Conservation (phyloP, 2,797 vertebrate genomes). For the Trichosurus vulpecula region DNA sequence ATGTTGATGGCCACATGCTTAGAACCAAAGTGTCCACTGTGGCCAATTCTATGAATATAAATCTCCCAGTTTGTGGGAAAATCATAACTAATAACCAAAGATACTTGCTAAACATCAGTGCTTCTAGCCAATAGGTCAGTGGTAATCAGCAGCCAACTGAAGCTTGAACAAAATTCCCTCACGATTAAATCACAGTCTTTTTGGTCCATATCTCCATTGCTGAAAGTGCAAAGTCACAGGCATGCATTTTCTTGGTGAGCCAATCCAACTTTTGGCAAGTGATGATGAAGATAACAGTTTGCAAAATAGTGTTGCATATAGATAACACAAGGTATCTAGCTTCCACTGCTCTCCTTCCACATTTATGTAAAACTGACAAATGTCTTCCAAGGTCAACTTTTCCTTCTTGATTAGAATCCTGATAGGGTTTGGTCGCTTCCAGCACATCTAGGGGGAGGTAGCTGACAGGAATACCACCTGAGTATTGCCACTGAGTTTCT, state of each 20-base stretch:
- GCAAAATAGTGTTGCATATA: too few relatives aligned
- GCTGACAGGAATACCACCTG: slow-evolving; percentile 89
- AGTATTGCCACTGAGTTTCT: slow-evolving; percentile 84
- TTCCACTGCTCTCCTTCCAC: slow-evolving; percentile 91
- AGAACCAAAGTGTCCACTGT: slow-evolving; percentile 90
- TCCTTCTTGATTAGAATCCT: slow-evolving; percentile 91
- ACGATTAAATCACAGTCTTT: slow-evolving; percentile 91
- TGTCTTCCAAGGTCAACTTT: slow-evolving; percentile 83
- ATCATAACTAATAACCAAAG: too few relatives aligned
- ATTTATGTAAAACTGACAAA: too few relatives aligned
- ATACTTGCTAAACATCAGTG: slow-evolving; percentile 90
- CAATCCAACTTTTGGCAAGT: slow-evolving; percentile 91
- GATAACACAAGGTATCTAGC: slow-evolving; percentile 89
- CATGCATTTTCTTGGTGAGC: slow-evolving; percentile 92
- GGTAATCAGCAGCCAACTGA: slow-evolving; percentile 90
- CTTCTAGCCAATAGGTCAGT: slow-evolving; percentile 90
- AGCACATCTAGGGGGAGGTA: slow-evolving; percentile 89
- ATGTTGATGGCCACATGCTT: slow-evolving; percentile 88
- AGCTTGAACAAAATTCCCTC: slow-evolving; percentile 90
- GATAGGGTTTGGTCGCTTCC: slow-evolving; percentile 89
- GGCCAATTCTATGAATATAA: slow-evolving; percentile 87
- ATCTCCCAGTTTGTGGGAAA: too few relatives aligned
- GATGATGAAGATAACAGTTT: too few relatives aligned
- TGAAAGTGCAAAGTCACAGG: slow-evolving; percentile 89
- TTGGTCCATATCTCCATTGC: slow-evolving; percentile 92